Evolutionary conservation across 2,888 invertebrate species (phyloP), one percentile per base, ranked within the genome.

Genomic region (Epinotia demarniana): DNA sequence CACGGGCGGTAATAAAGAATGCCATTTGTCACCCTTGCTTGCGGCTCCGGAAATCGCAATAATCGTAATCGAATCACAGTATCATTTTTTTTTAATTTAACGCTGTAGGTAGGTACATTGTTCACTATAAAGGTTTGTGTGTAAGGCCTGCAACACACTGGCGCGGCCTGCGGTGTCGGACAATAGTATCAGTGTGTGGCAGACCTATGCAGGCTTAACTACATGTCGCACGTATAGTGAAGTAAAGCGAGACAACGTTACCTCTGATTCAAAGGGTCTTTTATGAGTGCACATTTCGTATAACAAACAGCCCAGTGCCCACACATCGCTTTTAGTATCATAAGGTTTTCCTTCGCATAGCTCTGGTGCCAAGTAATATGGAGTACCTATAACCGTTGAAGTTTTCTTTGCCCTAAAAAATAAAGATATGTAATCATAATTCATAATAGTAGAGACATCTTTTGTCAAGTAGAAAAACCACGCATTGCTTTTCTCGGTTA

Each of bases 331-430:
- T 91, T 97, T 97, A 63, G 95, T 95, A 86, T 97, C 96, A 85
- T 97, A 97, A 11, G 96, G 95, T 86, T 95, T 95, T 46, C 96
- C 97, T 86, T 96, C 96, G 82, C 97, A 97, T 73, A 98, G 91
- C 90, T 98, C 98, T 19, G 98, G 98, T 4, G 98, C 97, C 82
- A 98, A 95, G 87, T 98, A 98, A 87, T 97, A 97, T 19, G 97
- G 97, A 9, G 97, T 97, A 13, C 97, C 97, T 78, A 97, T 96
- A 27, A 97, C 95, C 70, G 96, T 96, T 6, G 92, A 93, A 2
- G 95, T 95, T 84, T 95, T 95, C 82, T 94, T 94, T 63, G 95
- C 94, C 80, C 95, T 95, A 83, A 92, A 93, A 69, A 73, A 73
- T 5, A 64, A 61, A 70, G 12, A n/a, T 2, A 18, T 23, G n/a